A percentile compares a stretch with the other conserved stretches of the same genome.
phyloP scores from a whole-genome alignment of 1,140 invertebrate species.

The Dryas iulia region DNA sequence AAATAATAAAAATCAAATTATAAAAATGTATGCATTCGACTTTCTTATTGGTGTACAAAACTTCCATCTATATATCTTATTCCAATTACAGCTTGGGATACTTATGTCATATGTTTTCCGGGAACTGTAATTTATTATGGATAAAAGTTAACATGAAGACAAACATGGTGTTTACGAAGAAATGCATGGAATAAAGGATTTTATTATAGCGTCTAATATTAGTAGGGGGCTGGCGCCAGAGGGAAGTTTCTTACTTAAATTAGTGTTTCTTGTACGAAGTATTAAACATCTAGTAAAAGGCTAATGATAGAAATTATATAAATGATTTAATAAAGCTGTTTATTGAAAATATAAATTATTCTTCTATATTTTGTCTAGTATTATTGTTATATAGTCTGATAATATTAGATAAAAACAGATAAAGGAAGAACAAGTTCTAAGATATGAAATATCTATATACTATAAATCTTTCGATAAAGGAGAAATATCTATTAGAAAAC shows the following conservation, averaged over 20 bases:
- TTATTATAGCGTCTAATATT: constrained; percentile 20
- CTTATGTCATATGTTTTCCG: constrained; percentile 26
- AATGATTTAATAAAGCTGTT: too few relatives aligned
- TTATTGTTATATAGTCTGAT: too few relatives aligned
- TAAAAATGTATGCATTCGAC: too few relatives aligned
- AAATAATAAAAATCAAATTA: too few relatives aligned
- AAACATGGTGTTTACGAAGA: constrained; percentile 27
- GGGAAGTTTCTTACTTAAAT: constrained; percentile 9
- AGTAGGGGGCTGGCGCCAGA: constrained; percentile 28
- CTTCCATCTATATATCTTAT: neutral
- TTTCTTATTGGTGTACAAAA: neutral
- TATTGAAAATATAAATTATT: too few relatives aligned
- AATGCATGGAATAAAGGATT: constrained; percentile 27
- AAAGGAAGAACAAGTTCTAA: too few relatives aligned
- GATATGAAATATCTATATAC: too few relatives aligned
- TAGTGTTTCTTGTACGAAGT: neutral
- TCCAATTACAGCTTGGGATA: constrained; percentile 21
- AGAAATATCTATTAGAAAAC: too few relatives aligned
- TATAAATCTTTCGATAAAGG: too few relatives aligned
- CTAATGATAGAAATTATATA: neutral
- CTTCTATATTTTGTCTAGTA: too few relatives aligned
- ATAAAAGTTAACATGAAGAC: constrained; percentile 29
- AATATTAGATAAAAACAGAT: too few relatives aligned
- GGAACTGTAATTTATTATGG: constrained; percentile 28
- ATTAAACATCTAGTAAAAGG: neutral